Evolutionary conservation across 2,113 vertebrate species (phyloP).

Genomic region (Elachura formosa): DNA sequence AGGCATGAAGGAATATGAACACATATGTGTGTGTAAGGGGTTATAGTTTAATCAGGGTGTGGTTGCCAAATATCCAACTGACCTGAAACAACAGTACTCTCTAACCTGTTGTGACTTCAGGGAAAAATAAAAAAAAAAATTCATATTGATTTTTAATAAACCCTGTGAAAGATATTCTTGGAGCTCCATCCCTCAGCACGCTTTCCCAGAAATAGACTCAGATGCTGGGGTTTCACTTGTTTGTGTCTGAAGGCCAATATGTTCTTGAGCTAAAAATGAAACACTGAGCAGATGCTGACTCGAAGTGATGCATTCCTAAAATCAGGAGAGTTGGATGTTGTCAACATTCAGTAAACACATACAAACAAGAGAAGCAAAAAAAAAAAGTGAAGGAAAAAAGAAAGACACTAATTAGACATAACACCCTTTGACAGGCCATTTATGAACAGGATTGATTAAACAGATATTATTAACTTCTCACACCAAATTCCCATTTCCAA

Average conservation of each 20-base stretch:
- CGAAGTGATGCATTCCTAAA: neutral
- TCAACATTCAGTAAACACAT: neutral
- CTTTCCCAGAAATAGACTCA: neutral
- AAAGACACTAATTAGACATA: neutral
- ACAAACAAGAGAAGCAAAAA: neutral
- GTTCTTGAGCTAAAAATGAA: conserved; percentile 59
- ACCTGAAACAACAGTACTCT: neutral
- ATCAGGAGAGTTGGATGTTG: neutral
- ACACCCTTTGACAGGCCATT: neutral
- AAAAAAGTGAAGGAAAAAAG: neutral
- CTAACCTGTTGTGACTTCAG: neutral
- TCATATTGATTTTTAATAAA: neutral
- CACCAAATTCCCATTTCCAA: neutral
- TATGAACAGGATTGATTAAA: neutral
- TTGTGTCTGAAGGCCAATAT: conserved; percentile 30
- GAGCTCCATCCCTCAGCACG: neutral
- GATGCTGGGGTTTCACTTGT: neutral
- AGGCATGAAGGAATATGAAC: neutral
- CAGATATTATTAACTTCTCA: neutral
- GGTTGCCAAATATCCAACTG: neutral
- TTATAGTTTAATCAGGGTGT: neutral
- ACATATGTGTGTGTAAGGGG: neutral
- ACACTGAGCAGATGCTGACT: conserved; percentile 46
- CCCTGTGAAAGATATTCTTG: neutral
- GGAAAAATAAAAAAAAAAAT: neutral